Conservation (phyloP, 2,113 vertebrate species). For the Burhinus oedicnemus region DNA sequence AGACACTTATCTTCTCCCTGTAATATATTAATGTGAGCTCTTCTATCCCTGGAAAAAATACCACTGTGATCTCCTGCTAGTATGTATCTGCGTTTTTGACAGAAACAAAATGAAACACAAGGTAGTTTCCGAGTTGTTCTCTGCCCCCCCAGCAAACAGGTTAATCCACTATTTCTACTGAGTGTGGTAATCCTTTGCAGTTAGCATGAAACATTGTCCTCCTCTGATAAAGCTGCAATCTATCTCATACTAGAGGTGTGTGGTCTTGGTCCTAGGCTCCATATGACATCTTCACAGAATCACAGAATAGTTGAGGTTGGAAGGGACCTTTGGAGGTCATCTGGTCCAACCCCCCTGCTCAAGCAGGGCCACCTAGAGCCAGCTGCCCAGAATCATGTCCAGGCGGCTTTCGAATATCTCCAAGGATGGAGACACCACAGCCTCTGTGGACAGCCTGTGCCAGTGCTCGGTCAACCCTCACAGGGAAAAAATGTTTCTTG, state of each 20-base stretch:
- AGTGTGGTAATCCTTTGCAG: not conserved
- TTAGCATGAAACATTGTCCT: not conserved
- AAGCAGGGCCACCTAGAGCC: not conserved
- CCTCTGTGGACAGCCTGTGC: not conserved
- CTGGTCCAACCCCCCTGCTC: not conserved
- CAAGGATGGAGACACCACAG: not conserved
- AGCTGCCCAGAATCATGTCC: not conserved
- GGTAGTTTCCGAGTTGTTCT: not conserved
- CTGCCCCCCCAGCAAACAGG: accelerated
- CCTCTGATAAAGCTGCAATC: not conserved
- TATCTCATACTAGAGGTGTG: not conserved
- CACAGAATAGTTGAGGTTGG: not conserved
- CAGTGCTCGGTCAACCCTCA: not conserved
- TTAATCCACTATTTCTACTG: not conserved
- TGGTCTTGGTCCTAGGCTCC: not conserved
- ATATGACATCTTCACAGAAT: not conserved
- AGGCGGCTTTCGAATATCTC: not conserved
- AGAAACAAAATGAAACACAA: not conserved
- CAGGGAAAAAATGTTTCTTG: not conserved
- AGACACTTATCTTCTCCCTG: not conserved
- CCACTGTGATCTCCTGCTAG: not conserved
- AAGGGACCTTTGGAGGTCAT: not conserved
- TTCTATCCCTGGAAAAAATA: not conserved
- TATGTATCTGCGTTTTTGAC: not conserved
- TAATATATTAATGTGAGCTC: not conserved